phyloP scores from a whole-genome alignment of 2,113 vertebrate species.

The Eleginops maclovinus region DNA sequence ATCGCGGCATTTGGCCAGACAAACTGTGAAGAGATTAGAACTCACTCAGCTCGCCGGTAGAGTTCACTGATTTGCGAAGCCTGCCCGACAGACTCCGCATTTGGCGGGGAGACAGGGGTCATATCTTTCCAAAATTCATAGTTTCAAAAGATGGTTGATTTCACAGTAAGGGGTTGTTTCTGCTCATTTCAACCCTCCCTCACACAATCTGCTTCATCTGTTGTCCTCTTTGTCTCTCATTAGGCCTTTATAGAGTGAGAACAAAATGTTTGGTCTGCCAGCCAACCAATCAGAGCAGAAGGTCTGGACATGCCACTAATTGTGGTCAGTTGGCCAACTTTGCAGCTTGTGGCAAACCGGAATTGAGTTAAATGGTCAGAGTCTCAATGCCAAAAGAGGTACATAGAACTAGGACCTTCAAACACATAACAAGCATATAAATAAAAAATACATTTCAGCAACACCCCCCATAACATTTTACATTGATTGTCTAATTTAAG shows the following conservation, averaged over 20 bases:
- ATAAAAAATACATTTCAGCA: background rate
- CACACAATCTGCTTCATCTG: conserved; percentile 47
- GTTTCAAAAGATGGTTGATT: conserved; percentile 57
- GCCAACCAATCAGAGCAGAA: conserved; percentile 56
- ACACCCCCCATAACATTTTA: background rate
- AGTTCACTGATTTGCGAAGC: conserved; percentile 46
- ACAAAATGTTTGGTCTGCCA: conserved; percentile 46
- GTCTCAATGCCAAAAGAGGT: conserved; percentile 5
- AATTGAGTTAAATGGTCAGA: conserved; percentile 47
- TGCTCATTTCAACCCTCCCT: conserved; percentile 35
- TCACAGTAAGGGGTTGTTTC: conserved; percentile 33
- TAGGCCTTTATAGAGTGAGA: conserved; percentile 39
- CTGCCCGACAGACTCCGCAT: conserved; percentile 16
- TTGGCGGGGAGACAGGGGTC: conserved; percentile 17
- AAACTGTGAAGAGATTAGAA: conserved; percentile 59
- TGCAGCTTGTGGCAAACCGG: conserved; percentile 46
- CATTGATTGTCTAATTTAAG: background rate
- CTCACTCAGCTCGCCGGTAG: conserved; percentile 26
- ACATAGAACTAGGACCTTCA: conserved; percentile 27
- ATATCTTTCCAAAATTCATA: conserved; percentile 28
- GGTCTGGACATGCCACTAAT: conserved; percentile 52
- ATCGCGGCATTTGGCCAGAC: conserved; percentile 48
- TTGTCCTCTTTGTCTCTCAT: conserved; percentile 50
- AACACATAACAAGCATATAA: conserved; percentile 12
- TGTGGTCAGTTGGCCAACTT: conserved; percentile 49